Base-by-base conservation (phyloP, 2,797 vertebrate species). In the Tauraco hartlaubi region DNA sequence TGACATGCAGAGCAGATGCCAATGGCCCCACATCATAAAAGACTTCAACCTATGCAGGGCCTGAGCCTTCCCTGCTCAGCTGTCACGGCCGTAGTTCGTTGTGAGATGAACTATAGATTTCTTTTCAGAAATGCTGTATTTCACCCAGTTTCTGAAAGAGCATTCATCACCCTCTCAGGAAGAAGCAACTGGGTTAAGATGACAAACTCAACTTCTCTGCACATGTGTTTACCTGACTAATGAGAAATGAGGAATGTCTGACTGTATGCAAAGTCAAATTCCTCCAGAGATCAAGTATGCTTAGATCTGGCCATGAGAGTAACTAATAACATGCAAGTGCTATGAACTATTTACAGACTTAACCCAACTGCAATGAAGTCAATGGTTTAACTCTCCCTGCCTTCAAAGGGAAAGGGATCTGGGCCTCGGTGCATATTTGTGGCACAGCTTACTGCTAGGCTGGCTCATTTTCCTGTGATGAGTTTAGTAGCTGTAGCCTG, bases 1-100 rank as follows among this genome's bases (percentile, higher is more conserved):
- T 97, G 96, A 97, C 94, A 96, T 3, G n/a, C 94, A 92, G 69
- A 88, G 71, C 97, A 95, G 91, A 95, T 97, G 97, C 93, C 97
- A 88, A 89, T 7, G 29, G 82, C 67, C 91, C 89, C 94, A 83
- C 51, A 63, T 55, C 89, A 95, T 92, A 94, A 95, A 96, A 80
- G 58, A 88, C 82, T 75, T 54, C 85, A 75, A 59, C 93, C 87
- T 89, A 85, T 90, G 95, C 77, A 67, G 28, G 46, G 59, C 23
- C 81, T 83, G 43, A 90, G 89, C 76, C 68, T 86, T 91, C 79
- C 76, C 80, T 75, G 78, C 73, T 95, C 97, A 98, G 96, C 96
- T 98, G 97, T 97, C 93, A 95, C 55, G 63, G 80, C 63, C 59
- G n/a, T 25, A 85, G 83, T 43, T 93, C 6, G 0, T 5, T 67